Evolutionary conservation across 2,888 invertebrate genomes (phyloP), one percentile per base, ranked within the genome.

Genomic region (Sphaeridia pumilis): DNA sequence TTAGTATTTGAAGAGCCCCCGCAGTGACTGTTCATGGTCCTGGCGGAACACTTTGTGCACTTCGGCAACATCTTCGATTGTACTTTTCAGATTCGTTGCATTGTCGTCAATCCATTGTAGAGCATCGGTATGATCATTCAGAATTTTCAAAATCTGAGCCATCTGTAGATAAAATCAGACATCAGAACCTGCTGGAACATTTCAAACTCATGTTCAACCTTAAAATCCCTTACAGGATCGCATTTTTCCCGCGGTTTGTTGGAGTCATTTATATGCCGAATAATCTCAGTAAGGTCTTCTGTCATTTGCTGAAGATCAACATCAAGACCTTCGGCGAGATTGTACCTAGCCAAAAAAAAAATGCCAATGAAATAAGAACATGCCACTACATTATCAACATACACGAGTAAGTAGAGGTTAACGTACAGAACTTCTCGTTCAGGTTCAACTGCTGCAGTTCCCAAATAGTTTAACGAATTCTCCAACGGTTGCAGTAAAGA

Each of bases 71-170:
- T 87, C 84, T 66, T 90, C 88, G 46, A 90, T 75, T 66, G 84
- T 84, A 24, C 81, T 79, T 21, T 81, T 80, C 34, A 92, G 80
- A 57, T 82, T 77, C 0, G 81, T 78, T 3, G 88, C 83, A 51
- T 86, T 85, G 59, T 83, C 81, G 69, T 94, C 93, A 38, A 95
- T 81, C 92, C 92, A 94, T 66, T 93, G 89, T 68, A 95, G 76
- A 0, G 92, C 90, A 44, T 89, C 90, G 84, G 93, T 93, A 69
- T 95, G 95, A 0, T 93, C 90, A 73, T 93, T 94, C 3, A 95
- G 74, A 59, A 95, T 93, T 61, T 87, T 85, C 1, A 89, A 85
- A 62, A 95, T 87, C 74, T 93, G 92, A 7, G 86, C 83, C 45
- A 93, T 83, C 83, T 85, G 75, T 36, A 75, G 77, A 56, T 49